These are phyloP conservation scores for Marronus borbonicus DNA, from an alignment of 2,888 invertebrate species.

Conservation along the genomic window DNA sequence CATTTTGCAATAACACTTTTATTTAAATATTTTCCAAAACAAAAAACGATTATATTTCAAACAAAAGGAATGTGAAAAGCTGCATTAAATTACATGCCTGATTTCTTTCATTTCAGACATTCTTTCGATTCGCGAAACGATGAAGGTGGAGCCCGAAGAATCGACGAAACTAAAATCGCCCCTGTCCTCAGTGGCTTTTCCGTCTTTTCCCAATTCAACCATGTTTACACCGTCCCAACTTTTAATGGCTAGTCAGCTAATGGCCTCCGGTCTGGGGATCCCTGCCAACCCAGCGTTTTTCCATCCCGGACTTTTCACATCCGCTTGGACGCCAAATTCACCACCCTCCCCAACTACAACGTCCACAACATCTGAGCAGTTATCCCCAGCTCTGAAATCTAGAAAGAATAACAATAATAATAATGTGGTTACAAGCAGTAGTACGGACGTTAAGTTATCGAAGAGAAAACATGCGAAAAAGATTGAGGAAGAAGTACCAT, in stretches of 20 bases:
- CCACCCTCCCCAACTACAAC: conserved; percentile 74
- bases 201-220: conserved; percentile 68
- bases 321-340: conserved; percentile 70
- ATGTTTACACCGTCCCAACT: conserved; percentile 72
- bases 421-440: conserved; percentile 70
- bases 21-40: too few relatives aligned
- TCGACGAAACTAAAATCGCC: conserved; percentile 74
- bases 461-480: conserved; percentile 63
- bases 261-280: conserved; percentile 75
- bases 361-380: conserved; percentile 69
- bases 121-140: conserved; percentile 62
- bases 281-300: conserved; percentile 76
- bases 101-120: conserved; percentile 64
- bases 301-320: conserved; percentile 75
- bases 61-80: too few relatives aligned
- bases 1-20: too few relatives aligned
- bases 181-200: conserved; percentile 74
- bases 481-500: conserved; percentile 67
- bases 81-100: background rate
- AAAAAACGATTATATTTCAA: too few relatives aligned
- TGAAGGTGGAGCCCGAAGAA: conserved; percentile 74
- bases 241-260: conserved; percentile 71
- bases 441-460: conserved; percentile 67
- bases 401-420: conserved; percentile 69
- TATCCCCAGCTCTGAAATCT: conserved; percentile 67